Evolutionary conservation across 1,140 invertebrate species (phyloP), one percentile per base, ranked within the genome.

Genomic region (Meloidogyne floridensis): DNA sequence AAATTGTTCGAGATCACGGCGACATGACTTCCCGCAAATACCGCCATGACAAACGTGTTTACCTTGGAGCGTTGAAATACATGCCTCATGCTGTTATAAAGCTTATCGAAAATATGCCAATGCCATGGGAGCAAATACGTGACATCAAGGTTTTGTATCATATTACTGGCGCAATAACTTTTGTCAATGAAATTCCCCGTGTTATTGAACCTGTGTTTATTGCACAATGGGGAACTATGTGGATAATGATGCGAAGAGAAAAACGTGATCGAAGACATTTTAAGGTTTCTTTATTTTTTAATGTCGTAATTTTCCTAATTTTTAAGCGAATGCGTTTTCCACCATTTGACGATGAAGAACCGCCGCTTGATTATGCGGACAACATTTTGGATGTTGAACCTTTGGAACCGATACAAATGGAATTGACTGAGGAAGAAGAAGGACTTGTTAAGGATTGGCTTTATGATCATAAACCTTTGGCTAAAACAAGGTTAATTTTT

Each of bases 61-160:
- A 99, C 92, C 92, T 99, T 11, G 98, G 94, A 9, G 96, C 97
- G 3, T 91, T 99, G 43, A 99, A 99, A 91, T 99, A 99, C 90
- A 99, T 99, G 96, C 97, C 98, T 2, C 98, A 99, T 93, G 97
- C 98, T 42, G 96, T 99, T 0, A 94, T 99, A 92, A 99, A 99
- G 90, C 92, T 99, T 0, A 90, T 99, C 80, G 97, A 99, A 91
- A 99, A 99, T 90, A 99, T 99, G 97, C 98, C 98, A 0, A 99
- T 99, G 97, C 98, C 98, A 0, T 99, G 98, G 98, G 98, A 99
- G 91, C 97, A 99, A 91, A 99, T 99, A 83, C 92, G 97, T 85
- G 97, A 99, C 92, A 96, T 98, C 0, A 95, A 96, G 91, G 96
- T 98, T 2, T 82, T 90, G 6, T 90, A 90, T 74, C 92, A 92